These are phyloP conservation scores for Urechis unicinctus DNA, from an alignment of 2,888 invertebrate genomes.

Conservation along the genomic window DNA sequence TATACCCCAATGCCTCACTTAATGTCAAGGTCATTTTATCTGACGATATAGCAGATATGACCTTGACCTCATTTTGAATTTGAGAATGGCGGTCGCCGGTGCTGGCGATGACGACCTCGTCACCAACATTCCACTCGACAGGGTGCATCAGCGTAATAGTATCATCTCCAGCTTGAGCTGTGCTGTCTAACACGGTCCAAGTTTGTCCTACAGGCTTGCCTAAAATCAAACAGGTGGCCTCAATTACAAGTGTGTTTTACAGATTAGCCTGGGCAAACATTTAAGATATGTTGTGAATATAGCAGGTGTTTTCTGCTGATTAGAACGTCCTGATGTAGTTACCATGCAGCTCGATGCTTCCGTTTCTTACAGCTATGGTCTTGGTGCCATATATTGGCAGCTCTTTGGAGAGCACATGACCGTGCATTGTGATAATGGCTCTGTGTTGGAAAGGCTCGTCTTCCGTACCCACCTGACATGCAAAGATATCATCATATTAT, in stretches of 20 bases:
- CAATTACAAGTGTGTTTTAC: not conserved
- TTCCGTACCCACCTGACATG: conserved; percentile 36
- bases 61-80: conserved; percentile 35
- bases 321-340: conserved; percentile 8
- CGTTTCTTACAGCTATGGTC: conserved; percentile 39
- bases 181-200: conserved; percentile 33
- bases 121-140: conserved; percentile 36
- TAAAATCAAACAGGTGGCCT: conserved; percentile 10
- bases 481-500: too few relatives aligned
- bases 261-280: too few relatives aligned
- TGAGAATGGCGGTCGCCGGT: conserved; percentile 37
- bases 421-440: conserved; percentile 37
- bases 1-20: conserved; percentile 14
- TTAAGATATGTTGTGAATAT: too few relatives aligned
- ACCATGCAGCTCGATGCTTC: conserved; percentile 43
- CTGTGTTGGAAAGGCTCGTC: conserved; percentile 33
- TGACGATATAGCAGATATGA: conserved; percentile 26
- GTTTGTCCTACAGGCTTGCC: conserved; percentile 30
- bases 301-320: too few relatives aligned
- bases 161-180: conserved; percentile 27
- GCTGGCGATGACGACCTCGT: conserved; percentile 42
- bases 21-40: conserved; percentile 32
- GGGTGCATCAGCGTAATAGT: conserved; percentile 23
- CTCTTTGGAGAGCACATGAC: conserved; percentile 34
- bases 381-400: conserved; percentile 45